These are phyloP conservation scores for Nyctibius grandis DNA, from an alignment of 2,797 vertebrate genomes.

Conservation along the genomic window DNA sequence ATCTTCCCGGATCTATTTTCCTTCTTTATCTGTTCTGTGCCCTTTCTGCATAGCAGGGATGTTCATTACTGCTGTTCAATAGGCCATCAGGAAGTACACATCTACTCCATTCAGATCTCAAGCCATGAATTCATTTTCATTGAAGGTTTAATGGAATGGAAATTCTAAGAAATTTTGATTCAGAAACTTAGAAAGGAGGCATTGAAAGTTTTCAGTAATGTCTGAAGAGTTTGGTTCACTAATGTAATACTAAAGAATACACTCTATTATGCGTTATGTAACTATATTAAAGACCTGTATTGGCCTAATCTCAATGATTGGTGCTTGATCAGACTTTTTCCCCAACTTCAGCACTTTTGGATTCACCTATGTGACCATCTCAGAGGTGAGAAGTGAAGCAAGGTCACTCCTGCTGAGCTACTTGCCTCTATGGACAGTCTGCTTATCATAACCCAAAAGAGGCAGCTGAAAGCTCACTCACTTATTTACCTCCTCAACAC, in stretches of 20 bases:
- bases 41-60: background rate
- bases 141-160: background rate
- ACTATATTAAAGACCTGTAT: background rate
- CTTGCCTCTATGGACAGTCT: background rate
- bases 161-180: background rate
- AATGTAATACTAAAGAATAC: background rate
- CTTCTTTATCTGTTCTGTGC: background rate
- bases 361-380: background rate
- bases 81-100: background rate
- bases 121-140: background rate
- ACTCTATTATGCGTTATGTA: background rate
- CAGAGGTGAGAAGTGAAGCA: background rate
- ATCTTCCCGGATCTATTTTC: background rate
- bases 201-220: background rate
- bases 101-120: background rate
- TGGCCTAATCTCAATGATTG: background rate
- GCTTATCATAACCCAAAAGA: background rate
- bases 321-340: background rate
- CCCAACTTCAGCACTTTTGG: background rate
- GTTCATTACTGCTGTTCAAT: background rate
- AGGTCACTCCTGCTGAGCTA: background rate
- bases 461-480: background rate
- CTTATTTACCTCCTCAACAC: background rate
- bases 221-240: background rate
- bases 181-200: background rate